Conservation (phyloP, 2,797 vertebrate genomes). For the Scarus forsteni region DNA sequence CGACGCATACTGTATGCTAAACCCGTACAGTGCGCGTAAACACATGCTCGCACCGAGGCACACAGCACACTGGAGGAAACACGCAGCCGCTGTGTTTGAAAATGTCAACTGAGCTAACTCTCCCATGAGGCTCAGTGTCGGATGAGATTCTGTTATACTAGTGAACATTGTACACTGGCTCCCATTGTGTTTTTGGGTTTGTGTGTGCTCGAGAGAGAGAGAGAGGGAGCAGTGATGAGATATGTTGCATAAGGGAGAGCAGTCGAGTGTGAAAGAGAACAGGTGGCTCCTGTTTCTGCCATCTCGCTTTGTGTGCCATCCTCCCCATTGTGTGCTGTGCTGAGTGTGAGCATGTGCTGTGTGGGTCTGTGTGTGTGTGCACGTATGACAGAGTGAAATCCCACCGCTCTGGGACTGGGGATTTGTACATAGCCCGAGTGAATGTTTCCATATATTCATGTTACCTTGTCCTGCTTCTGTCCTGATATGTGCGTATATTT, state of each 20-base stretch:
- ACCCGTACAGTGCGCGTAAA: neutral
- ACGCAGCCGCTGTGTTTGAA: slow-evolving; percentile 34
- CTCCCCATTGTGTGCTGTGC: slow-evolving; percentile 56
- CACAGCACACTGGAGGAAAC: slow-evolving; percentile 11
- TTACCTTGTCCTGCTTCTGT: slow-evolving; percentile 27
- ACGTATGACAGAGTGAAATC: slow-evolving; percentile 13
- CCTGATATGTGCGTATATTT: slow-evolving; percentile 8
- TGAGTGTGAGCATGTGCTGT: slow-evolving; percentile 21
- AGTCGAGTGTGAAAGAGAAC: slow-evolving; percentile 83
- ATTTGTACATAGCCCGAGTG: slow-evolving; percentile 40
- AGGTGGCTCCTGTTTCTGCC: slow-evolving; percentile 84
- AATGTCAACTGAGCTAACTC: slow-evolving; percentile 54
- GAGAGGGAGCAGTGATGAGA: slow-evolving; percentile 66
- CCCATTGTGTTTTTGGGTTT: slow-evolving; percentile 17
- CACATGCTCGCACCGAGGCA: slow-evolving; percentile 20
- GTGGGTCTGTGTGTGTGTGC: slow-evolving; percentile 7
- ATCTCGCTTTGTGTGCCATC: slow-evolving; percentile 78
- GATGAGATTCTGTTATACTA: slow-evolving; percentile 63
- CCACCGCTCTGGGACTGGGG: slow-evolving; percentile 40
- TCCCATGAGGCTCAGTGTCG: slow-evolving; percentile 57
- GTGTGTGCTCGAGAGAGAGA: slow-evolving; percentile 21
- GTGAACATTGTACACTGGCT: slow-evolving; percentile 49
- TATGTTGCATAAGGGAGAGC: slow-evolving; percentile 79
- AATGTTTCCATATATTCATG: slow-evolving; percentile 47
- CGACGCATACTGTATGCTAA: neutral